A percentile compares a stretch with the other conserved stretches of the same genome.
Conservation (phyloP, 1,140 invertebrate species). For the Drosophila tristis region DNA sequence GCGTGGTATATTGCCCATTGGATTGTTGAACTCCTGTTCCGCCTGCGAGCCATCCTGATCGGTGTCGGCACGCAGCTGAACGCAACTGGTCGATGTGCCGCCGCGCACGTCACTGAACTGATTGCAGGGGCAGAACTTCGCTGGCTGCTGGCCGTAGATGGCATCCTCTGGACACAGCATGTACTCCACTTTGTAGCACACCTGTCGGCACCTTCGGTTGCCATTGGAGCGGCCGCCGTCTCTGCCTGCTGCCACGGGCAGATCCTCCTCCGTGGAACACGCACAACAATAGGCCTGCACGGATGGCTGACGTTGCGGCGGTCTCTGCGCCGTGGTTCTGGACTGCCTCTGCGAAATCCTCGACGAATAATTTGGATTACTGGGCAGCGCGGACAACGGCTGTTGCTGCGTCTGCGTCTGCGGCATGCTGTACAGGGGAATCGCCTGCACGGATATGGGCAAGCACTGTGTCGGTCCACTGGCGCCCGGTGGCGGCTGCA, state of each 20-base stretch:
- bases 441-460: conserved; percentile 15
- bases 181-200: conserved; percentile 4
- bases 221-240: not conserved
- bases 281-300: not conserved
- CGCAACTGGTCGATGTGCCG: too few species aligned
- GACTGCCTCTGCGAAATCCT: too few species aligned
- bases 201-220: too few species aligned
- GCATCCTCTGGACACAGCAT: not conserved
- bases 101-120: not conserved
- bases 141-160: not conserved
- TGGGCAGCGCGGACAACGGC: too few species aligned
- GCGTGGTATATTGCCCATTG: not conserved
- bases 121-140: not conserved
- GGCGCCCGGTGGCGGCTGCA: not conserved
- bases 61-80: not conserved
- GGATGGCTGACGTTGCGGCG: too few species aligned
- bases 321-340: too few species aligned
- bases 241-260: not conserved
- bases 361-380: too few species aligned
- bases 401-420: not conserved
- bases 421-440: conserved; percentile 1
- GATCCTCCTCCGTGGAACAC: not conserved
- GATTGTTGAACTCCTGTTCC: not conserved
- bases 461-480: not conserved
- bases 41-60: not conserved